phyloP scores from a whole-genome alignment of 2,113 vertebrate species.

The Eupsittula cactorum region DNA sequence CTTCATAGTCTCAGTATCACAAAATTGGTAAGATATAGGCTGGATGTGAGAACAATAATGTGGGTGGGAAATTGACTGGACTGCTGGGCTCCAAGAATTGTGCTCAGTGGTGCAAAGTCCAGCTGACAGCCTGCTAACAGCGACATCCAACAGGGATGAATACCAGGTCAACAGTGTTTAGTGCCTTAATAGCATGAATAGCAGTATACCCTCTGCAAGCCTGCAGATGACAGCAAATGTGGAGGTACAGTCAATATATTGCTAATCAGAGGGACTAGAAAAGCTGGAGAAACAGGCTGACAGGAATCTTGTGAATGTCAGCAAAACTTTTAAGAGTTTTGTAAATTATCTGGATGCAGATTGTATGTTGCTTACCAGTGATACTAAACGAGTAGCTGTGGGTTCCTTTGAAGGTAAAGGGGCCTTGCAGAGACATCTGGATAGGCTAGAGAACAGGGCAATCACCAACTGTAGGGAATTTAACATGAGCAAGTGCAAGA shows the following conservation, averaged over 20 bases:
- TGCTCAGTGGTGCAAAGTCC: not conserved
- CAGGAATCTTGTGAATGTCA: not conserved
- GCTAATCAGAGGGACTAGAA: not conserved
- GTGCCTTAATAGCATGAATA: not conserved
- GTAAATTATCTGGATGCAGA: not conserved
- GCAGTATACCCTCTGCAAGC: not conserved
- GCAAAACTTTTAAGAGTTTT: not conserved
- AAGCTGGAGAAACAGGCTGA: not conserved
- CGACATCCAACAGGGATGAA: not conserved
- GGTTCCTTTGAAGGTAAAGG: rapidly evolving
- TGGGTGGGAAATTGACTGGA: not conserved
- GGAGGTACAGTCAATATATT: not conserved
- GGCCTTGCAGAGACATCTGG: not conserved
- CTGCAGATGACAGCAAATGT: not conserved
- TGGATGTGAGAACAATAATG: not conserved
- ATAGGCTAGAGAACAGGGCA: not conserved
- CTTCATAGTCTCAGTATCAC: not conserved
- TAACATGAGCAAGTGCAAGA: not conserved
- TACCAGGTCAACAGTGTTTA: not conserved
- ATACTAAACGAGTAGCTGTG: not conserved
- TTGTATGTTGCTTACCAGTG: not conserved
- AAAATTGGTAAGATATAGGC: not conserved
- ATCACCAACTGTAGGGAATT: not conserved
- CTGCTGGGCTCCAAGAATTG: not conserved
- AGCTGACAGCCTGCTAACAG: not conserved